phyloP scores from a whole-genome alignment of 1,140 invertebrate species.

The Heliconius eleuchia region DNA sequence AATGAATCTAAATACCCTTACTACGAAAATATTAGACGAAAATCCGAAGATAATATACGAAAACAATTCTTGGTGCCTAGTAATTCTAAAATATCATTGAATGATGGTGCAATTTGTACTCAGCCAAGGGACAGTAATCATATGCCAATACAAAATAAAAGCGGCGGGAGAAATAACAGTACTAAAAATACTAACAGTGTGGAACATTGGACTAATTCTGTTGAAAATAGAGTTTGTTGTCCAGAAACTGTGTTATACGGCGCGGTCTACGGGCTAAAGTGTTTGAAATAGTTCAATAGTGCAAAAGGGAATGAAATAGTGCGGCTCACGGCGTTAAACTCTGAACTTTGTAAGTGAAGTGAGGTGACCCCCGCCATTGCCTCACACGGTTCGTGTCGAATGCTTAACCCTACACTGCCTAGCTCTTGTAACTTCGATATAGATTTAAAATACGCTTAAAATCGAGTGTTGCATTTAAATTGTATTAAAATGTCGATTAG shows the following conservation, averaged over 20 bases:
- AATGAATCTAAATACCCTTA: slow-evolving; percentile 14
- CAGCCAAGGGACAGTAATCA: slow-evolving; percentile 30
- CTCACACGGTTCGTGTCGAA: slow-evolving; percentile 31
- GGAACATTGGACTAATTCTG: slow-evolving; percentile 36
- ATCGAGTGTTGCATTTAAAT: slow-evolving; percentile 43
- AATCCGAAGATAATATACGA: slow-evolving; percentile 10
- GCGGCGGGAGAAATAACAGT: not conserved
- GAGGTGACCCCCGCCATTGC: slow-evolving; percentile 28
- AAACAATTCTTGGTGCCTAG: not conserved
- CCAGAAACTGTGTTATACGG: slow-evolving; percentile 33
- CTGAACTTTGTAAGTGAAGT: slow-evolving; percentile 10
- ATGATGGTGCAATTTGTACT: slow-evolving; percentile 21
- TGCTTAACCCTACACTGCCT: slow-evolving; percentile 42
- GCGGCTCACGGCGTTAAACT: slow-evolving; percentile 13
- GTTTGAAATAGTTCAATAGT: slow-evolving; percentile 30
- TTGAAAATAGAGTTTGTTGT: slow-evolving; percentile 34
- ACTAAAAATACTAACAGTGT: slow-evolving; percentile 19
- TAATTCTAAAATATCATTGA: slow-evolving; percentile 1
- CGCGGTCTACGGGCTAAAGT: slow-evolving; percentile 31
- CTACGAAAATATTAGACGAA: slow-evolving; percentile 11
- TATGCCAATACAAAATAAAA: not conserved
- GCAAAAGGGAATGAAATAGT: slow-evolving; percentile 1
- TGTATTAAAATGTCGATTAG: slow-evolving; percentile 23
- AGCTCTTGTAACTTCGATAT: slow-evolving; percentile 33
- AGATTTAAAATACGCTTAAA: slow-evolving; percentile 39